Base-by-base conservation (phyloP, 1,140 invertebrate genomes). In the Dryas iulia region DNA sequence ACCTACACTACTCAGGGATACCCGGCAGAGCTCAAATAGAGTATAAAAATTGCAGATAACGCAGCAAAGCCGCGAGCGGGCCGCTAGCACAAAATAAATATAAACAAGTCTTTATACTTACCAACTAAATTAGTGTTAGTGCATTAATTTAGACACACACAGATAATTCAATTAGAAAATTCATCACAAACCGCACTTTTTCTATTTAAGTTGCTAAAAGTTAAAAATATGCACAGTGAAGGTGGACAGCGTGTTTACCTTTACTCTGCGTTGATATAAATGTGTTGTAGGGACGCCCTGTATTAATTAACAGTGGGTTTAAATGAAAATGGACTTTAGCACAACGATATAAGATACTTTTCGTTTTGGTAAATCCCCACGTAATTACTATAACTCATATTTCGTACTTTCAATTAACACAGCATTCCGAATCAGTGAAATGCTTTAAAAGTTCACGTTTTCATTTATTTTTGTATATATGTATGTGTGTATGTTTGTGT, bases 311-410 rank as follows among this genome's bases (percentile, higher is more conserved):
- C n/a, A 26, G 21, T 11, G 18, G 30, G 4, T 47, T 10, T 31
- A 58, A 14, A 11, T 1, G n/a, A 69, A 62, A 62, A 8, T 47
- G 12, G 11, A 11, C 28, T 60, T 14, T 57, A 47, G 47, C 14
- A 39, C 28, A 58, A 57, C 56, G 0, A 6, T 25, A 23, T n/a
- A 62, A 52, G 53, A 30, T 33, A 23, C 24, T n/a, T 39, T 52
- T 69, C 5, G 24, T 52, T 39, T 31, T 14, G 11, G 3, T 1
- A 24, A 1, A 25, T 14, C n/a, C 8, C 21, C 12, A 0, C 23
- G 33, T 66, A 59, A 66, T 66, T 66, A 66, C 39, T 58, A 24
- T 66, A 66, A 66, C 35, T 63, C 61, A 59, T 47, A 60, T 60
- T 60, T 60, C 59, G 35, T 23, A 60, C 33, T 60, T 60, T 60